phyloP scores from a whole-genome alignment of 1,140 invertebrate species.

The Leptinotarsa defecta region DNA sequence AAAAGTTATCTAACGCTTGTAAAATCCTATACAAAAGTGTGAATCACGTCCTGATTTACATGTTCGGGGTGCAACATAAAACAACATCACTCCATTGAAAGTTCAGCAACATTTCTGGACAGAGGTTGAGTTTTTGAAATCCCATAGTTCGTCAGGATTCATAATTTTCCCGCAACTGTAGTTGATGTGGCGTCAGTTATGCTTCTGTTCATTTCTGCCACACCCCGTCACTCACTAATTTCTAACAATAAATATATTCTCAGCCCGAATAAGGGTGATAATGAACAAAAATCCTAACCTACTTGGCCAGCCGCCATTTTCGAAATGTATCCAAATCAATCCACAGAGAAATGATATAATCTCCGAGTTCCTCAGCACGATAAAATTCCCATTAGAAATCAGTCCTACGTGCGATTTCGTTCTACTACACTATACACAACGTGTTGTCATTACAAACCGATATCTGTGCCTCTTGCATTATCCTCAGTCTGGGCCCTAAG shows the following conservation, averaged over 20 bases:
- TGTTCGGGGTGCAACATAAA: neutral
- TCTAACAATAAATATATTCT: neutral
- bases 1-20: neutral
- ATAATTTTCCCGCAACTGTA: too few species aligned
- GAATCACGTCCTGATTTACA: neutral
- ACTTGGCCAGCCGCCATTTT: conserved; percentile 28
- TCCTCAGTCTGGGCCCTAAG: conserved; percentile 83
- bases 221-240: neutral
- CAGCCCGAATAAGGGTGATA: neutral
- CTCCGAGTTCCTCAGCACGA: too few species aligned
- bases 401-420: neutral
- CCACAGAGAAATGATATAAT: too few species aligned
- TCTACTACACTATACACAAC: conserved; percentile 57
- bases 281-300: neutral
- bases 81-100: too few species aligned
- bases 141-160: too few species aligned
- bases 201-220: neutral
- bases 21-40: neutral
- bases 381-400: neutral
- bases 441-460: conserved; percentile 65
- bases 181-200: too few species aligned
- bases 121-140: too few species aligned
- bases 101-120: too few species aligned
- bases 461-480: conserved; percentile 86
- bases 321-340: neutral